Conservation (phyloP, 92 coral and sea anemone species). For the Anthopleura xanthogrammica region DNA sequence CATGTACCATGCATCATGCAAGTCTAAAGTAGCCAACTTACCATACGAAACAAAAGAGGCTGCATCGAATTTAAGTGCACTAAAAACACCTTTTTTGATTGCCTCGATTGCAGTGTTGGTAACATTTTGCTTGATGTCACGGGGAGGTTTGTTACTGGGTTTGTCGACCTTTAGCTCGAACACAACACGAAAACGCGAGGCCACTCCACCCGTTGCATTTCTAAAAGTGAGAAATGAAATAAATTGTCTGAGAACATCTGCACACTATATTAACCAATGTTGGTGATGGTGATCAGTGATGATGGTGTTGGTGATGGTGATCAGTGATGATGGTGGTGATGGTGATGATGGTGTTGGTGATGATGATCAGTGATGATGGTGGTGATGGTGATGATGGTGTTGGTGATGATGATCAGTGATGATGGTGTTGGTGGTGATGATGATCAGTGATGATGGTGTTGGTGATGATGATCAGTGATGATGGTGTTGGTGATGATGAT, state of each 20-base stretch:
- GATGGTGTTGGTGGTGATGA: neutral
- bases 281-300: too few relatives aligned
- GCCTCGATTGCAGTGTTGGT: neutral
- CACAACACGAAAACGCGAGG: slow-evolving; percentile 4
- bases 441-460: neutral
- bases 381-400: neutral
- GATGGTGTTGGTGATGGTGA: neutral
- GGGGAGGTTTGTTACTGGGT: slow-evolving; percentile 15
- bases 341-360: neutral
- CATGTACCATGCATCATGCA: neutral
- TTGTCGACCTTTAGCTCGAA: slow-evolving; percentile 19
- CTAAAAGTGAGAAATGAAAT: neutral
- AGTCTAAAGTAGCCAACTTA: neutral
- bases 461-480: neutral
- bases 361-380: neutral
- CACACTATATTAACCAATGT: neutral
- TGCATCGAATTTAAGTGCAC: neutral
- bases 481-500: too few relatives aligned
- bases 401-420: neutral
- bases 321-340: neutral
- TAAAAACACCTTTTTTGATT: neutral
- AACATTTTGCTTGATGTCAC: neutral
- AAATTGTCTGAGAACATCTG: neutral
- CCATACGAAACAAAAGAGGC: neutral
- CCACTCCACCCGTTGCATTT: neutral